Evolutionary conservation across 2,888 invertebrate genomes (phyloP).

Genomic region (Nomada flava): DNA sequence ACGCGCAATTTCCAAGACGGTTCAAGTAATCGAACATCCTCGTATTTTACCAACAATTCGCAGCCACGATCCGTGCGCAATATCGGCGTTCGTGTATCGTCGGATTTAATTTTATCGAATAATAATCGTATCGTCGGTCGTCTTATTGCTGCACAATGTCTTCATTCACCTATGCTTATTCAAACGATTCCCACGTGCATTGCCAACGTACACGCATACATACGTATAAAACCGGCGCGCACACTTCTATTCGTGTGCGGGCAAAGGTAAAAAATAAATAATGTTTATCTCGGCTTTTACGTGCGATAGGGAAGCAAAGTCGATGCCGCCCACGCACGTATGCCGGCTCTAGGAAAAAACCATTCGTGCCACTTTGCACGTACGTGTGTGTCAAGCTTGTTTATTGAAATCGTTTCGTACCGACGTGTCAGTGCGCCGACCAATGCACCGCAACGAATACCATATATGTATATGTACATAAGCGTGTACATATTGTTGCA

Average conservation of each 20-base stretch:
- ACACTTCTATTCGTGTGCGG: not conserved
- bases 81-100: slow-evolving; percentile 40
- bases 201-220: not conserved
- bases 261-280: slow-evolving; percentile 38
- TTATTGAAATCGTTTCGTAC: slow-evolving; percentile 59
- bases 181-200: slow-evolving; percentile 9
- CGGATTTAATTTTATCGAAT: slow-evolving; percentile 24
- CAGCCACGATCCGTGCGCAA: slow-evolving; percentile 27
- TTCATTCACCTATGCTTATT: slow-evolving; percentile 51
- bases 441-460: slow-evolving; percentile 14
- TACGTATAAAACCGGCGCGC: not conserved
- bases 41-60: slow-evolving; percentile 44
- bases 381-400: slow-evolving; percentile 58
- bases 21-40: slow-evolving; percentile 31
- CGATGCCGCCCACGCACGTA: slow-evolving; percentile 60
- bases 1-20: slow-evolving; percentile 54
- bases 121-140: slow-evolving; percentile 27
- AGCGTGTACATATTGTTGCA: slow-evolving; percentile 12
- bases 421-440: slow-evolving; percentile 47
- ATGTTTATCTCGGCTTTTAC: slow-evolving; percentile 61
- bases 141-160: slow-evolving; percentile 54
- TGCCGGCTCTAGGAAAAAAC: slow-evolving; percentile 46
- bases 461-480: slow-evolving; percentile 3
- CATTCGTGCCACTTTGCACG: slow-evolving; percentile 58
- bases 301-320: slow-evolving; percentile 60